A percentile compares a stretch with the other conserved stretches of the same genome.
phyloP scores from a whole-genome alignment of 2,797 vertebrate genomes.

The Myioborus melanocephalus region DNA sequence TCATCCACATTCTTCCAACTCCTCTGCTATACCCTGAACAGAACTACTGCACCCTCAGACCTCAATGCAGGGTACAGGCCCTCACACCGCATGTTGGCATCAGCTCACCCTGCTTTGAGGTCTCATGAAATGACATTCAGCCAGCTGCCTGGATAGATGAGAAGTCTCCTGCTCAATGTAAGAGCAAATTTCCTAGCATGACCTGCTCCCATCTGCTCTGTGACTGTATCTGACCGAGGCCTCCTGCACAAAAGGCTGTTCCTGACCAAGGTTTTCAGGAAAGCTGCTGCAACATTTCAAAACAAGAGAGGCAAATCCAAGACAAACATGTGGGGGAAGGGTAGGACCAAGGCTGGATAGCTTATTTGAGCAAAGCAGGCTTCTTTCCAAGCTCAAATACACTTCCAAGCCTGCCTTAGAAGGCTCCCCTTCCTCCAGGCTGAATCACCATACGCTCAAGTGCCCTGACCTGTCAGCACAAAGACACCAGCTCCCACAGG shows the following conservation, averaged over 20 bases:
- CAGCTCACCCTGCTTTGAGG: not conserved
- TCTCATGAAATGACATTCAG: not conserved
- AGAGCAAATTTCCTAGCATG: not conserved
- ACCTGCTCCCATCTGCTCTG: constrained; percentile 5
- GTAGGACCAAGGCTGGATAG: not conserved
- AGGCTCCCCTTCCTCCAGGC: not conserved
- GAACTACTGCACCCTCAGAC: not conserved
- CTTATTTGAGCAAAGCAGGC: not conserved
- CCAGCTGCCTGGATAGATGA: not conserved
- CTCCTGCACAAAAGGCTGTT: not conserved
- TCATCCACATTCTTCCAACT: not conserved
- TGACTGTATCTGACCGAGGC: not conserved
- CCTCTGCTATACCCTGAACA: not conserved
- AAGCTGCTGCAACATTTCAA: constrained; percentile 1
- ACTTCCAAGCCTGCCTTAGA: not conserved
- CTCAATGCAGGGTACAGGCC: not conserved
- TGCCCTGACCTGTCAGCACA: not conserved
- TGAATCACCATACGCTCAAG: not conserved
- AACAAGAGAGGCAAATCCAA: constrained; percentile 7
- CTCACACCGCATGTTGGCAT: not conserved
- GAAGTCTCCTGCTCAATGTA: not conserved
- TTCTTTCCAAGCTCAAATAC: not conserved
- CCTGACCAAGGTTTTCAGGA: constrained; percentile 18
- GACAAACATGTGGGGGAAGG: not conserved
- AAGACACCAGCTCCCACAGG: constrained; percentile 45